Evolutionary conservation across 2,113 vertebrate genomes (phyloP).

Genomic region (Siphamia tubifer): DNA sequence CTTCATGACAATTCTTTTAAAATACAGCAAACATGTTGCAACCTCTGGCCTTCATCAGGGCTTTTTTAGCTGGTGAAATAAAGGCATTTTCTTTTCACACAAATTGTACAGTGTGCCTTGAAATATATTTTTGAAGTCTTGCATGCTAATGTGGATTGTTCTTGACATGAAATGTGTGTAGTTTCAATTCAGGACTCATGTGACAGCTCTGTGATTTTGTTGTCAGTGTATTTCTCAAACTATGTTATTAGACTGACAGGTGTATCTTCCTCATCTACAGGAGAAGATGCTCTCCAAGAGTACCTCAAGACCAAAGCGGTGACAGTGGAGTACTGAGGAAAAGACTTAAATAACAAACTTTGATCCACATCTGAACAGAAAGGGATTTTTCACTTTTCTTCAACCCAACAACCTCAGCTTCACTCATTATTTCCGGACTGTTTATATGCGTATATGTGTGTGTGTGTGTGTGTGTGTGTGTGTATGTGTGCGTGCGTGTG

Average conservation of each 20-base stretch:
- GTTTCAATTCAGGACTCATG: background rate
- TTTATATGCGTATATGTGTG: background rate
- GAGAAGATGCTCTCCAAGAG: constrained; percentile 93
- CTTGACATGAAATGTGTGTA: too few relatives aligned
- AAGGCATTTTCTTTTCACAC: too few relatives aligned
- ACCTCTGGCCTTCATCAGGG: too few relatives aligned
- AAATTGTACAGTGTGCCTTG: too few relatives aligned
- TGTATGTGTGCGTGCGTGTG: background rate
- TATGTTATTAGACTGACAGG: background rate
- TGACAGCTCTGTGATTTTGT: background rate
- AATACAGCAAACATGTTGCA: too few relatives aligned
- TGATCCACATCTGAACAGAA: background rate
- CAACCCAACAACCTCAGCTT: background rate
- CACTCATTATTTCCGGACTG: background rate
- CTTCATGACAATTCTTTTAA: too few relatives aligned
- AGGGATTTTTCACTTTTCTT: background rate
- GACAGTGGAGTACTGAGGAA: constrained; percentile 91
- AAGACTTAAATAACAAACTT: constrained; percentile 3
- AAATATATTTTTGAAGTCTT: too few relatives aligned
- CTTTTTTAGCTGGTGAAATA: too few relatives aligned
- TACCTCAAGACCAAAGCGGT: constrained; percentile 97
- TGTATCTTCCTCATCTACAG: constrained; percentile 61
- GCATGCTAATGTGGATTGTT: too few relatives aligned
- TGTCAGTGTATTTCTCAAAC: too few relatives aligned
- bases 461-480: background rate